phyloP scores from a whole-genome alignment of 2,113 vertebrate genomes.

The Stercorarius parasiticus region DNA sequence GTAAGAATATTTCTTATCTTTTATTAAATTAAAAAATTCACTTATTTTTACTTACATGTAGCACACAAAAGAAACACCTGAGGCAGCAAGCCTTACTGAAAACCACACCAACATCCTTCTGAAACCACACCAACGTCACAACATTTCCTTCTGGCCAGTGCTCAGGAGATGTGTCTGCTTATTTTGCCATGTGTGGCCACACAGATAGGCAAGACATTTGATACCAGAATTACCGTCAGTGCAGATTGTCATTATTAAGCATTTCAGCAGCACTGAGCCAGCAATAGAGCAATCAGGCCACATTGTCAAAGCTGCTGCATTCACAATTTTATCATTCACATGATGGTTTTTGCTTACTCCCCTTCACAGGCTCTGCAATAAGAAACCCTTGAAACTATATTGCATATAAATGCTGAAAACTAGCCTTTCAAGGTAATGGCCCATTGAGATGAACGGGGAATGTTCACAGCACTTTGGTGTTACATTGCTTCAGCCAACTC shows the following conservation, averaged over 20 bases:
- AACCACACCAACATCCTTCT: background rate
- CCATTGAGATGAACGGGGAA: background rate
- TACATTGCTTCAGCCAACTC: background rate
- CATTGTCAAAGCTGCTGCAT: background rate
- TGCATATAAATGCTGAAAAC: background rate
- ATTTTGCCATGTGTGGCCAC: background rate
- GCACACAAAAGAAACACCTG: background rate
- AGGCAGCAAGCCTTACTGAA: background rate
- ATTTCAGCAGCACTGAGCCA: background rate
- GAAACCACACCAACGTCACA: background rate
- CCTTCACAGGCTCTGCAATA: background rate
- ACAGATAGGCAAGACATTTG: background rate
- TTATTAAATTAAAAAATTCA: background rate
- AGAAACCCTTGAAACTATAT: background rate
- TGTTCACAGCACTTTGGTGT: background rate
- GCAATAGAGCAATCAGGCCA: background rate
- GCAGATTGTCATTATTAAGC: background rate
- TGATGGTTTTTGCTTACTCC: background rate
- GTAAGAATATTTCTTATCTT: background rate
- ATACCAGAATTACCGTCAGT: background rate
- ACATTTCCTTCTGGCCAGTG: background rate
- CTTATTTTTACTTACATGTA: background rate
- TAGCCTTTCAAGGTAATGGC: background rate
- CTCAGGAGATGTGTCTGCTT: background rate
- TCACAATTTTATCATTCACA: background rate